These are phyloP conservation scores for Sinopyrophorus schimmeli DNA, from an alignment of 2,888 invertebrate genomes.

Conservation along the genomic window DNA sequence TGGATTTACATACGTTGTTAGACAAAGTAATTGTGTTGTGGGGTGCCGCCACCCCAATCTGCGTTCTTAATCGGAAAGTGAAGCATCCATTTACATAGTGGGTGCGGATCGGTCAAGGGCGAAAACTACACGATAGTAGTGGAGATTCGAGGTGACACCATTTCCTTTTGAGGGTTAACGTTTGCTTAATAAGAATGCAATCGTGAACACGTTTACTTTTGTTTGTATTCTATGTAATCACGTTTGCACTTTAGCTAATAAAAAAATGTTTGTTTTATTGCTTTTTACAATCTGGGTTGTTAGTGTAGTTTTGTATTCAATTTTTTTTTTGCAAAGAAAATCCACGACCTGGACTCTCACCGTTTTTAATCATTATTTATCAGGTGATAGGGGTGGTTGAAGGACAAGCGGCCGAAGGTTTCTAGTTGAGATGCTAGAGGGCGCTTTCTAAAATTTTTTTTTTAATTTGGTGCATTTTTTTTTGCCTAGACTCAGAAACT, in stretches of 20 bases:
- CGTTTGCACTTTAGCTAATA: constrained; percentile 9
- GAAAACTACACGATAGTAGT: constrained; percentile 19
- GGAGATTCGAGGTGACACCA: constrained; percentile 22
- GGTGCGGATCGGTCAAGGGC: constrained; percentile 28
- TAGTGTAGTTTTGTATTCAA: too few species aligned
- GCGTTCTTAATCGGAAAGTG: constrained; percentile 26
- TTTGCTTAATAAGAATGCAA: constrained; percentile 24
- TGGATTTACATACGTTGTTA: constrained; percentile 40
- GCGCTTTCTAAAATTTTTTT: too few species aligned
- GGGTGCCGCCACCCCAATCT: constrained; percentile 25
- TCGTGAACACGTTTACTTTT: constrained; percentile 14
- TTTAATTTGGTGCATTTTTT: too few species aligned
- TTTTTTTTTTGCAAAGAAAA: too few species aligned
- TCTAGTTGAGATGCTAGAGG: too few species aligned
- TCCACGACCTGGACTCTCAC: too few species aligned
- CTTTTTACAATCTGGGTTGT: too few species aligned
- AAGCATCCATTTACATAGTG: constrained; percentile 25
- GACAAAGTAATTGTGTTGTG: constrained; percentile 27
- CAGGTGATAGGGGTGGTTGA: too few species aligned
- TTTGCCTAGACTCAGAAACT: too few species aligned
- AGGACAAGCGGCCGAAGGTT: too few species aligned
- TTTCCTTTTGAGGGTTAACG: constrained; percentile 15
- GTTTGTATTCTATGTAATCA: constrained; percentile 8
- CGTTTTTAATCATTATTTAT: too few species aligned
- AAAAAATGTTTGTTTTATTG: constrained; percentile 20